Conservation (phyloP, 2,888 invertebrate species). For the Eustalomyia histrio region DNA sequence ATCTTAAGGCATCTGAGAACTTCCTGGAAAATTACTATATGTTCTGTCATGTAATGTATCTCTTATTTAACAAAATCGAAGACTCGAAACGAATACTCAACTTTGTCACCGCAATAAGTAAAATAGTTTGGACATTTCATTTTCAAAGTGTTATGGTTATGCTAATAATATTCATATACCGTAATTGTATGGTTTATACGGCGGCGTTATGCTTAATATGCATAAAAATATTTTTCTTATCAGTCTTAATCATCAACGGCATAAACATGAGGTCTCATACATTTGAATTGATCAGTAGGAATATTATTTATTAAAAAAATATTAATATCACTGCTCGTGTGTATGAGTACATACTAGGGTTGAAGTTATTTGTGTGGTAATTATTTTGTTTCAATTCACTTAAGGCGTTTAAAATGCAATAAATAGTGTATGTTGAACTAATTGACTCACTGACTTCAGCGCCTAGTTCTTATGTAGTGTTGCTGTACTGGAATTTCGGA, state of each 20-base stretch:
- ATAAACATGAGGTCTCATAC: constrained; percentile 47
- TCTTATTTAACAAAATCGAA: no score
- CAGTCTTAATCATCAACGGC: constrained; percentile 73
- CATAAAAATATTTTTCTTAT: constrained; percentile 77
- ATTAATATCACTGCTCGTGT: constrained; percentile 17
- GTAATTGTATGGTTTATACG: constrained; percentile 1
- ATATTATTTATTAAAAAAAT: constrained; percentile 3
- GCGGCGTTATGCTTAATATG: constrained; percentile 25
- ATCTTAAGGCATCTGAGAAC: no score
- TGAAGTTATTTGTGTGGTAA: background rate
- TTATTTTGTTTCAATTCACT: no score
- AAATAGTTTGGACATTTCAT: background rate
- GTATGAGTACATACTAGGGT: background rate
- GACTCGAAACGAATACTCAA: background rate
- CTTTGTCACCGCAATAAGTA: background rate
- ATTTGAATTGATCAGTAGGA: constrained; percentile 32
- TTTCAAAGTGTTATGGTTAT: constrained; percentile 21
- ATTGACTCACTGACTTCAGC: no score
- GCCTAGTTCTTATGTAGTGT: no score
- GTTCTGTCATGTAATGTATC: no score
- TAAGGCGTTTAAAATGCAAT: no score
- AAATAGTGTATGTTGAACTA: no score
- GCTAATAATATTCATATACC: constrained; percentile 9
- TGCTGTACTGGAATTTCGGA: no score
- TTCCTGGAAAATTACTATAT: no score